A percentile compares a stretch with the other conserved stretches of the same genome.
Conservation (phyloP, 1,140 invertebrate genomes). For the Drosophila nigrodunni region DNA sequence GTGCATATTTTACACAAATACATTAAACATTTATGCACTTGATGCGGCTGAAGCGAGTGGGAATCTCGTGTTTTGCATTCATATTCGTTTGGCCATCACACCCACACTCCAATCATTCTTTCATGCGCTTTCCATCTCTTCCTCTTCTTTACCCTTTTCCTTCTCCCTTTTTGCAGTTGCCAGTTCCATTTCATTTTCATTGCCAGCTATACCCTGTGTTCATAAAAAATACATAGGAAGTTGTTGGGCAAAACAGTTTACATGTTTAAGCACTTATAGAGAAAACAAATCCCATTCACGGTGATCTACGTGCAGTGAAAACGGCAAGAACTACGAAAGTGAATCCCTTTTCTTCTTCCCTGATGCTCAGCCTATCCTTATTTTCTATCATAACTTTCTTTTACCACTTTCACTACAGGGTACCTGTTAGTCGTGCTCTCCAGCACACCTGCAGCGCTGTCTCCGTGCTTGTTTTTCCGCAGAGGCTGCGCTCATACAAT, state of each 20-base stretch:
- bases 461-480: background rate
- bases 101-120: background rate
- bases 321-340: background rate
- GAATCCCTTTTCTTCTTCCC: background rate
- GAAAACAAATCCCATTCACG: too few relatives aligned
- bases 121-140: background rate
- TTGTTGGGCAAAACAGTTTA: background rate
- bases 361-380: too few relatives aligned
- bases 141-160: background rate
- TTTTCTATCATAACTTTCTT: background rate
- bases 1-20: slow-evolving; percentile 35
- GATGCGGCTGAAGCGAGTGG: slow-evolving; percentile 31
- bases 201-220: slow-evolving; percentile 8
- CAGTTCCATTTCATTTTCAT: slow-evolving; percentile 2
- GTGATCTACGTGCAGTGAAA: too few relatives aligned
- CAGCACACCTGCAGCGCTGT: too few relatives aligned
- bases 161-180: background rate
- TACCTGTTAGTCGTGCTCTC: background rate
- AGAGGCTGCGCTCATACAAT: slow-evolving; percentile 36
- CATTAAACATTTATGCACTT: slow-evolving; percentile 50
- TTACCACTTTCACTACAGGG: background rate
- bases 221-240: background rate
- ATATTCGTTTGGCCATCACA: slow-evolving; percentile 22
- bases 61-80: slow-evolving; percentile 52
- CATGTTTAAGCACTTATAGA: too few relatives aligned